Evolutionary conservation across 2,888 invertebrate genomes (phyloP).

Genomic region (Helobdella robusta): DNA sequence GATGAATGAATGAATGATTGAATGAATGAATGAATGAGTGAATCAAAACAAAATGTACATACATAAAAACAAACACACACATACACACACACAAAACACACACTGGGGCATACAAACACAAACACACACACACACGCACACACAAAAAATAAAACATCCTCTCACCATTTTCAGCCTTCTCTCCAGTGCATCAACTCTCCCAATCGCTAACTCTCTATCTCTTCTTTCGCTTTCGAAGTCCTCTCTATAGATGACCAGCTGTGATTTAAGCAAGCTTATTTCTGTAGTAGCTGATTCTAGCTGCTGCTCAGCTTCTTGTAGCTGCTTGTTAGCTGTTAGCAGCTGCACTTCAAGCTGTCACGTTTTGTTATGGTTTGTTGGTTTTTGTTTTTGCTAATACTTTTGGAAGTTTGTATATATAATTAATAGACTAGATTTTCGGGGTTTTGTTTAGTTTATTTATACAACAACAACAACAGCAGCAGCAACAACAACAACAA

Average conservation of each 20-base stretch:
- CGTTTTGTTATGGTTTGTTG: no score
- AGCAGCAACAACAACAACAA: no score
- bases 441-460: no score
- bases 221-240: conserved; percentile 11
- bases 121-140: conserved; percentile 1
- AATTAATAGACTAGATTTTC: no score
- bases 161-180: background rate
- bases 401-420: no score
- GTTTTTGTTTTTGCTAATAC: no score
- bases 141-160: background rate
- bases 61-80: background rate
- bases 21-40: no score
- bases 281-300: background rate
- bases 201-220: conserved; percentile 6
- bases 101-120: background rate
- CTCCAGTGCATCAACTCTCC: background rate
- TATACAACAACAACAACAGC: no score
- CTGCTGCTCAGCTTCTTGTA: background rate
- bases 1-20: no score
- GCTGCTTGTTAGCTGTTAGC: no score
- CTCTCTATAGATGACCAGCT: background rate
- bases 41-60: no score
- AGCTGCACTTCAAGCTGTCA: background rate
- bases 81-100: conserved; percentile 1
- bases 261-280: background rate